Evolutionary conservation across 2,888 invertebrate species (phyloP), one percentile per base, ranked within the genome.

Genomic region (Drosophila mimetica): DNA sequence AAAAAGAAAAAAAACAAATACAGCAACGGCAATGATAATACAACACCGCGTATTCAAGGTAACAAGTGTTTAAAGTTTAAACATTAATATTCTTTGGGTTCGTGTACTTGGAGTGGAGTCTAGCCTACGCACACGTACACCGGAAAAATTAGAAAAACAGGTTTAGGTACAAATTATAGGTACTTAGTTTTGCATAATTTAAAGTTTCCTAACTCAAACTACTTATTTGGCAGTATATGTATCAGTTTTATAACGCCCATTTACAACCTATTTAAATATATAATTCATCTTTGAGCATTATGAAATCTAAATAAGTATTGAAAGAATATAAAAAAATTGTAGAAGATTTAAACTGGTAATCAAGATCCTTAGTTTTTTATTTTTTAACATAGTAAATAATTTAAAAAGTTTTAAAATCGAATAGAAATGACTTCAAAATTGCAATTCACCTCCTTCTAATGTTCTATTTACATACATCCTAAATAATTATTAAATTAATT

Each of bases 21-120:
- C 46, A 52, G 51, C 64, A 71, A 37, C 41, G 61, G 50, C 64
- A 64, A 44, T 64, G 42, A 61, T 54, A 63, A 59, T 70, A 57
- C 30, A 76, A 37, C 28, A 51, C 53, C 76, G 51, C 63, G 39
- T 37, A 44, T 77, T 73, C 84, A 84, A 84, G 84, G 84, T 86
- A 79, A 81, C 84, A 86, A 84, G 77, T 83, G 84, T 80, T 77
- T 75, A 50, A 75, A 75, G 44, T 74, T 71, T 64, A 70, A 67
- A 72, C 71, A 75, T 72, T 54, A 75, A 72, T 66, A 80, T 69
- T 70, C 69, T 44, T 66, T 13, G 39, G 51, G 61, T 54, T 65
- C 44, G 30, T 67, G 54, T 65, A 72, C 67, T 74, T 79, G 66
- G 52, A 63, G 69, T 64, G 61, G n/a, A 51, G 65, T 61, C 59